These are phyloP conservation scores for Chunga burmeisteri DNA, from an alignment of 2,113 vertebrate genomes.

Conservation along the genomic window DNA sequence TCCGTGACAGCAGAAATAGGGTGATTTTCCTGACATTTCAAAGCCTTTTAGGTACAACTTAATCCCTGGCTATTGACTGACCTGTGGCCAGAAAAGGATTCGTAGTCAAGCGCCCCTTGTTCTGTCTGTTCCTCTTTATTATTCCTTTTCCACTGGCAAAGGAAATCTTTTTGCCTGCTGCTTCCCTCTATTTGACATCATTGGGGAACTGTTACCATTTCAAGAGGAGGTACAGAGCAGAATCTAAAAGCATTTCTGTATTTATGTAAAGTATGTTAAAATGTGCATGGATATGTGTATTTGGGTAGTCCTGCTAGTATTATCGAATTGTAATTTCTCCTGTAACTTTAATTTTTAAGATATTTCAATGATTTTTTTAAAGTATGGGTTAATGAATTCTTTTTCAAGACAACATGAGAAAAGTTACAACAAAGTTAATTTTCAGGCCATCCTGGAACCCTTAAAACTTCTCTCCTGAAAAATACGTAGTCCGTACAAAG, in stretches of 20 bases:
- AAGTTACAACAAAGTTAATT: not conserved
- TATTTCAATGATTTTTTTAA: not conserved
- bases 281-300: not conserved
- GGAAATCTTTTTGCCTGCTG: not conserved
- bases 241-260: not conserved
- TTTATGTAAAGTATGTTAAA: not conserved
- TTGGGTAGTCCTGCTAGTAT: not conserved
- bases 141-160: not conserved
- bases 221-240: not conserved
- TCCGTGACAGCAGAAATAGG: not conserved
- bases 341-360: not conserved
- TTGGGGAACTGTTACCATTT: not conserved
- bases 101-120: not conserved
- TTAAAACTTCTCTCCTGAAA: not conserved
- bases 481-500: rapidly evolving
- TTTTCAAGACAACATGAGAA: not conserved
- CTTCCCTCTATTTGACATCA: not conserved
- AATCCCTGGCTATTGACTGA: not conserved
- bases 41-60: not conserved
- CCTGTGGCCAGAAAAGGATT: not conserved
- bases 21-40: not conserved
- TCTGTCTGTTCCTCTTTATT: not conserved
- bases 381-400: not conserved
- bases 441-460: not conserved
- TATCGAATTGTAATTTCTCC: not conserved